Conservation (phyloP, 2,888 invertebrate genomes). For the Sesia bembeciformis region DNA sequence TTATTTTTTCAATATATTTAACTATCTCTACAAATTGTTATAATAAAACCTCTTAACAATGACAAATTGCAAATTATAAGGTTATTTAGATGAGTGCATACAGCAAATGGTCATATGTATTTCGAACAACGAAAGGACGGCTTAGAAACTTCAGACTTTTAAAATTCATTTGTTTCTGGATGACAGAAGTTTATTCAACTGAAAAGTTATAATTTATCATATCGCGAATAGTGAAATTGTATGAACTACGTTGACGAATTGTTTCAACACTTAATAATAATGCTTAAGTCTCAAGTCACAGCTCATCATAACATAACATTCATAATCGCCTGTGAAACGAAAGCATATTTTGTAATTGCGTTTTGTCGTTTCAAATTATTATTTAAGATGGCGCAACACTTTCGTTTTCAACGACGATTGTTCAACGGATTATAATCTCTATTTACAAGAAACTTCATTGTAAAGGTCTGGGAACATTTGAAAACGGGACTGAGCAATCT, state of each 20-base stretch:
- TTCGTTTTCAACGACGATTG: conserved; percentile 24
- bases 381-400: conserved; percentile 43
- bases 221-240: not conserved
- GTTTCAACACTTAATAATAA: not conserved
- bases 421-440: conserved; percentile 15
- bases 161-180: no score
- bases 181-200: no score
- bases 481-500: conserved; percentile 1
- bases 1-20: no score
- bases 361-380: conserved; percentile 22
- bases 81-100: no score
- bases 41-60: no score
- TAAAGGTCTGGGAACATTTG: conserved; percentile 13
- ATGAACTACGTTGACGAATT: not conserved
- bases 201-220: no score
- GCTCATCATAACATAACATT: not conserved
- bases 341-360: conserved; percentile 46
- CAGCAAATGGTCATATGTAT: no score
- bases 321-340: conserved; percentile 15
- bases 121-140: no score
- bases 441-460: conserved; percentile 9
- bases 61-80: no score
- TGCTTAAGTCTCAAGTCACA: not conserved
- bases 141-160: no score
- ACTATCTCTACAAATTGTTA: no score